These are phyloP conservation scores for Argya squamiceps DNA, from an alignment of 2,797 vertebrate species.

Conservation along the genomic window DNA sequence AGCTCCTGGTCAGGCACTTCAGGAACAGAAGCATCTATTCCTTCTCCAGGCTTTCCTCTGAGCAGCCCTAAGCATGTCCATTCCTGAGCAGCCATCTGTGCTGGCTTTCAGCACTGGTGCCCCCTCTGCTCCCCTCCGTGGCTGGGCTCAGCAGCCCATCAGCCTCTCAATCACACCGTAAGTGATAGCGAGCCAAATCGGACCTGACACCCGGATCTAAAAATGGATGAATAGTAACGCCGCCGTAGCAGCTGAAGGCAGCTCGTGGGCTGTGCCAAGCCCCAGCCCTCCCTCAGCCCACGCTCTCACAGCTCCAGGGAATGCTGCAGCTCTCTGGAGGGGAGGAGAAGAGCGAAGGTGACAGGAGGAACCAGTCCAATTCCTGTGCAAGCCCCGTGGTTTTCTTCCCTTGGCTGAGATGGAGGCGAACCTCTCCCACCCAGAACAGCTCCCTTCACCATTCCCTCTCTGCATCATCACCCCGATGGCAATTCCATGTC, in stretches of 20 bases:
- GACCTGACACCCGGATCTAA: not conserved
- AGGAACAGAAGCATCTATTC: not conserved
- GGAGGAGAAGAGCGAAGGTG: conserved; percentile 4
- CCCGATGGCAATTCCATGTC: not conserved
- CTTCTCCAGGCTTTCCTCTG: not conserved
- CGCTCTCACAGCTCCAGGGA: conserved; percentile 27
- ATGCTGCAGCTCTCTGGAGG: not conserved
- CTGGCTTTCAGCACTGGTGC: not conserved
- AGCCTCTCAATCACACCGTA: not conserved
- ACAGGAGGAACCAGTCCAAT: not conserved
- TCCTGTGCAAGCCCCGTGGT: not conserved
- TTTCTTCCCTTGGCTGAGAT: not conserved
- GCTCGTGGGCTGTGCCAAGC: conserved; percentile 39
- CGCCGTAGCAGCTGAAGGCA: conserved; percentile 52
- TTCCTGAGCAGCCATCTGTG: not conserved
- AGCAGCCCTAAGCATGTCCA: not conserved
- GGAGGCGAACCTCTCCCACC: not conserved
- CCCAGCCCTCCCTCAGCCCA: conserved; percentile 26
- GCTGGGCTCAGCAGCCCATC: not conserved
- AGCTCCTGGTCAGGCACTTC: not conserved
- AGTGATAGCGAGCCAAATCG: not conserved
- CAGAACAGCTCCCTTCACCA: not conserved
- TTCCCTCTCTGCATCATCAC: not conserved
- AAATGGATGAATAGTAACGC: conserved; percentile 47
- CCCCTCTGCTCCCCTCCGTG: not conserved